phyloP scores from a whole-genome alignment of 2,888 invertebrate genomes.

The Aphodius sticticus region DNA sequence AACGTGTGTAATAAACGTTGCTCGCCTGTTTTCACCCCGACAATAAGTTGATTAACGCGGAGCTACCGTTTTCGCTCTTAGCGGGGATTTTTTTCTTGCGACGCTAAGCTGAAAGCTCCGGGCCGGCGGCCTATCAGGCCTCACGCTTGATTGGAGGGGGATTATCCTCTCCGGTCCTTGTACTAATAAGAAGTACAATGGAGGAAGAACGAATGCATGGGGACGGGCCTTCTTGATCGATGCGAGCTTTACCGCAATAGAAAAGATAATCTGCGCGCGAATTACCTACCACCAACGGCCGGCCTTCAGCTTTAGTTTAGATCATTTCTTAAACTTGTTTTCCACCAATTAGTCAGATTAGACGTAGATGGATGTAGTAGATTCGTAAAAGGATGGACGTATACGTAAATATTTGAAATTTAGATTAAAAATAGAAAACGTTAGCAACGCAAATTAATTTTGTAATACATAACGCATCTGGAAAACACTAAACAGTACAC shows the following conservation, averaged over 20 bases:
- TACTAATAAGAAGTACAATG: slow-evolving; percentile 11
- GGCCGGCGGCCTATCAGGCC: slow-evolving; percentile 10
- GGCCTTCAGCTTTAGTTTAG: not conserved
- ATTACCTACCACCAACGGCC: not conserved
- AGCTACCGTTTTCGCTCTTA: not conserved
- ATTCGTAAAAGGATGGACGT: too few species aligned
- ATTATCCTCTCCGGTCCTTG: slow-evolving; percentile 16
- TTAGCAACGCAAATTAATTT: too few species aligned
- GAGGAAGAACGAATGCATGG: not conserved
- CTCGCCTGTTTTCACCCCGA: not conserved
- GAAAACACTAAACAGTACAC: too few species aligned
- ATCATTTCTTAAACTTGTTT: not conserved
- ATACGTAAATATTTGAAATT: too few species aligned
- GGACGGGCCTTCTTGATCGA: not conserved
- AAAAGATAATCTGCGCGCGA: not conserved
- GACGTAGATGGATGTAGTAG: too few species aligned
- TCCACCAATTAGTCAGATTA: not conserved
- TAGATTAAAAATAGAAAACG: too few species aligned
- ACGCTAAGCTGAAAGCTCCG: not conserved
- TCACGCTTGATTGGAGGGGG: slow-evolving; percentile 21
- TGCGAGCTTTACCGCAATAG: not conserved
- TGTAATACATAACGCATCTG: too few species aligned
- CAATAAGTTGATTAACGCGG: slow-evolving; percentile 21
- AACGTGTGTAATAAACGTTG: not conserved
- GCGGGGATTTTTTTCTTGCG: not conserved